Conservation (phyloP, 1,140 invertebrate genomes). For the Contarinia nasturtii region DNA sequence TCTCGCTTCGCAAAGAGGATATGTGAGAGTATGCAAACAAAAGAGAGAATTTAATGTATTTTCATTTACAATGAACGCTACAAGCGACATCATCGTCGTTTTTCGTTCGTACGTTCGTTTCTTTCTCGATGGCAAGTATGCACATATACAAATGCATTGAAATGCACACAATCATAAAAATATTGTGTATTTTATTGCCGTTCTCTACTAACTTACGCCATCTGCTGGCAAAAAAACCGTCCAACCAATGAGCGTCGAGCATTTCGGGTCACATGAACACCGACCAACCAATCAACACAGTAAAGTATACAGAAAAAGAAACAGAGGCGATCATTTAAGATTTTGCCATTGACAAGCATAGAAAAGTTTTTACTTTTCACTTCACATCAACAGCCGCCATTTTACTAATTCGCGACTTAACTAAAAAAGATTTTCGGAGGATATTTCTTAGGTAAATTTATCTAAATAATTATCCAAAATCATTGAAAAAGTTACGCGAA, state of each 20-base stretch:
- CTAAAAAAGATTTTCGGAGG: neutral
- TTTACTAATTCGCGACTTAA: conserved; percentile 1
- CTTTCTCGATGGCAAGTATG: no score
- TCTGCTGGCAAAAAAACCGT: neutral
- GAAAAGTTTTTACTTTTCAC: neutral
- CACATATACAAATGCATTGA: no score
- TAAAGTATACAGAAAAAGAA: neutral
- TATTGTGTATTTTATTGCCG: no score
- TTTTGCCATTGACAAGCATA: neutral
- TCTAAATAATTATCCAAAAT: neutral
- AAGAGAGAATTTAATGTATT: no score
- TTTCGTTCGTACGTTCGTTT: no score
- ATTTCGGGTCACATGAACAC: neutral
- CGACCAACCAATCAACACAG: neutral
- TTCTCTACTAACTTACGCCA: no score
- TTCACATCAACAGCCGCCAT: conserved; percentile 1
- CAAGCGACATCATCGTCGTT: no score
- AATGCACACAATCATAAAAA: no score
- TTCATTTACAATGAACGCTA: no score
- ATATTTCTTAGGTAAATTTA: neutral
- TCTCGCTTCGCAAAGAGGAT: no score
- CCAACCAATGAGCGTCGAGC: neutral
- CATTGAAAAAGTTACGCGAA: neutral
- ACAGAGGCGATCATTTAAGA: neutral
- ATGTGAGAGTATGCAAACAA: no score